Evolutionary conservation across 1,140 invertebrate species (phyloP).

Genomic region (Sycophaga agraensis): DNA sequence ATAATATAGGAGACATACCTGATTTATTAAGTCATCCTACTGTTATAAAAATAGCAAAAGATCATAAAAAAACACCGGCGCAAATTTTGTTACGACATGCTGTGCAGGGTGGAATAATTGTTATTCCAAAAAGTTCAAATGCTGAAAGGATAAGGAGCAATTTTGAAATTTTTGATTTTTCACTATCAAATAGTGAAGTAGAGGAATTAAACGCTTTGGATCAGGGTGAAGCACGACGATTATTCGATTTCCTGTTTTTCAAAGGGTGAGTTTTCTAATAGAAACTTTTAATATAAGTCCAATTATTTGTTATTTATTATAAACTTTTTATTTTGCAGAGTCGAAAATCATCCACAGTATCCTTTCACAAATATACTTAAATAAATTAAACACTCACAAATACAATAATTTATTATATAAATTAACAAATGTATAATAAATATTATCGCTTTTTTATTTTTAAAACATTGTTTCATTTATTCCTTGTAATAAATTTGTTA

Average conservation of each 20-base stretch:
- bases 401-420: too few species aligned
- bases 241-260: slow-evolving; percentile 63
- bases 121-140: slow-evolving; percentile 85
- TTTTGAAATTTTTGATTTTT: slow-evolving; percentile 63
- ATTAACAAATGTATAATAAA: too few species aligned
- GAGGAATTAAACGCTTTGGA: slow-evolving; percentile 58
- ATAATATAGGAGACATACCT: slow-evolving; percentile 63
- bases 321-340: slow-evolving; percentile 41
- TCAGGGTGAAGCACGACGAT: slow-evolving; percentile 58
- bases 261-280: slow-evolving; percentile 52
- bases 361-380: slow-evolving; percentile 54
- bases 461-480: too few species aligned
- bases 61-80: slow-evolving; percentile 71
- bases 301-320: not conserved
- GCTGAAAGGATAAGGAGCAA: slow-evolving; percentile 69
- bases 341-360: slow-evolving; percentile 62
- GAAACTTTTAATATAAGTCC: not conserved
- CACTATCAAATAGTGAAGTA: slow-evolving; percentile 59
- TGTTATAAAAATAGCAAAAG: slow-evolving; percentile 68
- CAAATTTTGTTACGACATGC: slow-evolving; percentile 79
- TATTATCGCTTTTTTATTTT: too few species aligned
- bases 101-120: slow-evolving; percentile 70
- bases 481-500: too few species aligned
- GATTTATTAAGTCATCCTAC: slow-evolving; percentile 70
- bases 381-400: not conserved